Evolutionary conservation across 2,797 vertebrate species (phyloP), one percentile per base, ranked within the genome.

Genomic region (Myotis daubentonii): DNA sequence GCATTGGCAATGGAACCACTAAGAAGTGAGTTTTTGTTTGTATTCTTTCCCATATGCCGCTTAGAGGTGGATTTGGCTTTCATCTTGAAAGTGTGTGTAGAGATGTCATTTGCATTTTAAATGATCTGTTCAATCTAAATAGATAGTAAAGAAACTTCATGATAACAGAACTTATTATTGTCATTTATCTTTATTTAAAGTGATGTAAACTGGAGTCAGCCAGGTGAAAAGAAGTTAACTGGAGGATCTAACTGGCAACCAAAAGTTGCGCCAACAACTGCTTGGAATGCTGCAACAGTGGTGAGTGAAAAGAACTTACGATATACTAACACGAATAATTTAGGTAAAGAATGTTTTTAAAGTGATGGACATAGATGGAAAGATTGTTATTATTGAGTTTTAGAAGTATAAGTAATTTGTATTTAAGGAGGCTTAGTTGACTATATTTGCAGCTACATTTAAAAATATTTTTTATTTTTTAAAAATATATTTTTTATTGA

Each of bases 241-340:
- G 99, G 99, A 96, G 99, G 99, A 97, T 99, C 97, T 97, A 99
- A 99, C 98, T 99, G 99, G 99, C 99, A 99, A 94, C 99, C 99
- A 97, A 99, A 99, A 98, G 98, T 98, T 9, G 99, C 99, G 72
- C 99, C 99, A 8, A 99, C 99, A 83, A 99, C 99, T 94, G 99
- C 99, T 13, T 99, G 99, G 99, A 99, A 99, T n/a, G 99, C 99
- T 95, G 98, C 99, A 1, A 98, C 99, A 0, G 98, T 99, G 99
- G 99, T 99, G 98, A 99, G 98, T 96, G 78, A 68, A n/a, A 70
- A 74, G 70, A 96, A 23, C 66, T 95, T 62, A 38, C 81, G 23
- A 36, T 53, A 36, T 4, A 66, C 15, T 83, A 88, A 55, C 49
- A 15, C 62, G 80, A 93, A 60, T 89, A 8, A 7, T 78, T 6